Conservation (phyloP, 2,888 invertebrate species). For the Pammene aurita region DNA sequence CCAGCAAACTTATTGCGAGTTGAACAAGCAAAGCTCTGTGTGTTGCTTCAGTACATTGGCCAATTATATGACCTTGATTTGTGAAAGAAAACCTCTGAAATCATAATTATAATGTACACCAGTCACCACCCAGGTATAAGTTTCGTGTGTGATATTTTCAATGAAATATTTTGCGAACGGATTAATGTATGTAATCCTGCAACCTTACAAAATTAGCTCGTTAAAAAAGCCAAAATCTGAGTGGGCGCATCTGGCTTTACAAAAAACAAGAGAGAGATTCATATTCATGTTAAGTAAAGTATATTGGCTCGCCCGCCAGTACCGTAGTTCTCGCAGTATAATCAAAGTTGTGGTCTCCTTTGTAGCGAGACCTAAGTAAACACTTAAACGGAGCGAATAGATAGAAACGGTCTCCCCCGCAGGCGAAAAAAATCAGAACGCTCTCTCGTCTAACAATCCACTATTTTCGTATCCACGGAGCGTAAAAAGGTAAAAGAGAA, state of each 20-base stretch:
- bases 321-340: background rate
- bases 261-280: too few species aligned
- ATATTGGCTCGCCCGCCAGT: too few species aligned
- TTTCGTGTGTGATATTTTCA: too few species aligned
- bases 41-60: background rate
- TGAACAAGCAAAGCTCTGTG: background rate
- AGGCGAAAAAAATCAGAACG: constrained; percentile 11
- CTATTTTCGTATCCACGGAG: constrained; percentile 30
- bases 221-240: too few species aligned
- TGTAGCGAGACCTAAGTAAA: constrained; percentile 31
- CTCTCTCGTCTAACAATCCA: constrained; percentile 25
- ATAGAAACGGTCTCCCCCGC: constrained; percentile 24
- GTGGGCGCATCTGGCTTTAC: too few species aligned
- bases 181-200: too few species aligned
- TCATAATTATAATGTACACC: too few species aligned
- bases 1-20: background rate
- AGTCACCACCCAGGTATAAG: too few species aligned
- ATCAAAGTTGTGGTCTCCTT: constrained; percentile 18
- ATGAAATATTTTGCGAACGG: too few species aligned
- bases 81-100: background rate
- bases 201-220: too few species aligned
- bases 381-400: constrained; percentile 32
- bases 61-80: background rate
- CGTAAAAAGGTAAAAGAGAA: constrained; percentile 29
- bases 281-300: too few species aligned